Conservation (phyloP, 2,113 vertebrate species). For the Carlito syrichta region DNA sequence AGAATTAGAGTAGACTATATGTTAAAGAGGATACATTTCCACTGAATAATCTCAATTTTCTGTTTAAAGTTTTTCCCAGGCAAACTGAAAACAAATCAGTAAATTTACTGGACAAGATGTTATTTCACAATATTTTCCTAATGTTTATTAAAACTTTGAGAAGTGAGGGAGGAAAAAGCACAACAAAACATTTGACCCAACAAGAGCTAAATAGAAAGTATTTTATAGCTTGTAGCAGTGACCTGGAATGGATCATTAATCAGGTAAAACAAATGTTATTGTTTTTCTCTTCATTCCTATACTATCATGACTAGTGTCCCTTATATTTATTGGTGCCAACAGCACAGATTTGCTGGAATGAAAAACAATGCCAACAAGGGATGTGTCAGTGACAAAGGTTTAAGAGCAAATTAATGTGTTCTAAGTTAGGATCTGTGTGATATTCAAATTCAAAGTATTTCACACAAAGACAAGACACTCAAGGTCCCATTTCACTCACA, state of each 20-base stretch:
- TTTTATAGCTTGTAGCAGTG: not conserved
- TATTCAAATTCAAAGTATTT: conserved; percentile 38
- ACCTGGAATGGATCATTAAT: conserved; percentile 28
- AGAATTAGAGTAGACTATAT: conserved; percentile 32
- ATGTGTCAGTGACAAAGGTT: conserved; percentile 4
- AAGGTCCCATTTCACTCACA: conserved; percentile 57
- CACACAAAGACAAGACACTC: conserved; percentile 24
- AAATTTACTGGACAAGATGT: not conserved
- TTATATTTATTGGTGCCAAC: conserved; percentile 40
- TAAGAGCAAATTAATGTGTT: conserved; percentile 52
- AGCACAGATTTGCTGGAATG: conserved; percentile 63
- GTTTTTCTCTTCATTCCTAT: conserved; percentile 45
- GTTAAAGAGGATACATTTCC: conserved; percentile 4
- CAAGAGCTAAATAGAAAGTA: conserved; percentile 49
- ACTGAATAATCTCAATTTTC: conserved; percentile 35
- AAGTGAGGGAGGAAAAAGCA: not conserved
- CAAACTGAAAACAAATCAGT: conserved; percentile 35
- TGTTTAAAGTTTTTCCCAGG: not conserved
- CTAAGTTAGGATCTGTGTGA: conserved; percentile 21
- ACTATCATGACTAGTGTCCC: not conserved
- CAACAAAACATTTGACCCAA: not conserved
- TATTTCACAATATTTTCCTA: conserved; percentile 32
- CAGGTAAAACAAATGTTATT: conserved; percentile 59
- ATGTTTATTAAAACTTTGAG: not conserved
- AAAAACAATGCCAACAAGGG: conserved; percentile 61